Evolutionary conservation across 2,888 invertebrate species (phyloP).

Genomic region (Gasteruption jaculator): DNA sequence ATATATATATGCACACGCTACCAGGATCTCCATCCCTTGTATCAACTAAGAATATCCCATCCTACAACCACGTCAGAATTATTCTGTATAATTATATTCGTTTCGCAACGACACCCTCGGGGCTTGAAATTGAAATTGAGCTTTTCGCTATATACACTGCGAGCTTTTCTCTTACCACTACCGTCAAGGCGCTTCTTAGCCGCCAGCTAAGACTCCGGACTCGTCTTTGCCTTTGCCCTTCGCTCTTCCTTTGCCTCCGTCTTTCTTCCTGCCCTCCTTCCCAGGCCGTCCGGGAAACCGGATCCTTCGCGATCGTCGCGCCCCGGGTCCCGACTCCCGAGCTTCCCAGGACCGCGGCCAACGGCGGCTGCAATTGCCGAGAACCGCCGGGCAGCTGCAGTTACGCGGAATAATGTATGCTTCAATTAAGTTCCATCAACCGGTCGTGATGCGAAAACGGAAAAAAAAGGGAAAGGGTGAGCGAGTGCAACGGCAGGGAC

Average conservation of each 20-base stretch:
- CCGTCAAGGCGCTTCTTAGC: constrained; percentile 30
- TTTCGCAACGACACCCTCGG: constrained; percentile 51
- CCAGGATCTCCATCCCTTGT: constrained; percentile 23
- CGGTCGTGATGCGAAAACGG: too few relatives aligned
- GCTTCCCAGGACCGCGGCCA: too few relatives aligned
- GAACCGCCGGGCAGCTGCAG: too few relatives aligned
- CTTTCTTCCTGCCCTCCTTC: constrained; percentile 4
- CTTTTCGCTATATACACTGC: constrained; percentile 31
- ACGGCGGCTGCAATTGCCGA: too few relatives aligned
- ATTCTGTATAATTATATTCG: constrained; percentile 53
- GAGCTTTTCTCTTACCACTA: constrained; percentile 19
- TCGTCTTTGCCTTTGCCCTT: constrained; percentile 21
- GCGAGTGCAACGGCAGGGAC: constrained; percentile 15
- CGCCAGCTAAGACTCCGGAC: constrained; percentile 38
- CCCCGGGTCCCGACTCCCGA: too few relatives aligned
- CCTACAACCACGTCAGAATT: constrained; percentile 43
- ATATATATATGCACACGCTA: too few relatives aligned
- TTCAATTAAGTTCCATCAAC: too few relatives aligned
- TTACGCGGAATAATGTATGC: too few relatives aligned
- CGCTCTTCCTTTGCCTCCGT: constrained; percentile 1
- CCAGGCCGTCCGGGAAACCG: too few relatives aligned
- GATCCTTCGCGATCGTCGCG: too few relatives aligned
- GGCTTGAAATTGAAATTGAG: constrained; percentile 52
- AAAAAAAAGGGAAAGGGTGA: not conserved
- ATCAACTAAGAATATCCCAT: too few relatives aligned